Conservation (phyloP, 2,113 vertebrate species). For the Agapornis roseicollis region DNA sequence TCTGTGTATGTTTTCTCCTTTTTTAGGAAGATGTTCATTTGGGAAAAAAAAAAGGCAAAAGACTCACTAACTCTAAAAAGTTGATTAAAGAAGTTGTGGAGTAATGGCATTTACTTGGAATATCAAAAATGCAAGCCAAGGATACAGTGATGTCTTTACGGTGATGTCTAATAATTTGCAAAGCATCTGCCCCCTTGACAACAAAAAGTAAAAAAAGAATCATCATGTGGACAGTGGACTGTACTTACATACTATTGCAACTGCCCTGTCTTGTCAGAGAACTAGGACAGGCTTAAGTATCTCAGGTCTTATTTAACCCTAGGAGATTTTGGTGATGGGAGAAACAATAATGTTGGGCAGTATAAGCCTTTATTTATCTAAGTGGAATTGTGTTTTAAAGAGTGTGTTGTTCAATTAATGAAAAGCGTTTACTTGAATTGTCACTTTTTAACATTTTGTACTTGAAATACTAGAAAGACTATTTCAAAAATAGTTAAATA, state of each 20-base stretch:
- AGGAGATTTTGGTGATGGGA: background rate
- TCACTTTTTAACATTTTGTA: background rate
- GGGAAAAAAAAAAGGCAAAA: background rate
- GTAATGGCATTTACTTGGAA: background rate
- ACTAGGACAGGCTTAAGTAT: background rate
- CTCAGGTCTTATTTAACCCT: background rate
- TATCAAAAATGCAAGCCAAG: background rate
- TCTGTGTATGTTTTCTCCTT: background rate
- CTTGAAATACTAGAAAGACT: background rate
- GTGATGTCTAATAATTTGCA: background rate
- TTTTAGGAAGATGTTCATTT: background rate
- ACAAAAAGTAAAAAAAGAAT: background rate
- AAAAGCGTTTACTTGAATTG: background rate
- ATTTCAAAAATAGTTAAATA: background rate
- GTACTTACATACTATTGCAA: background rate
- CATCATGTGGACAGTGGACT: background rate
- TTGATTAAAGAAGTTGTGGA: background rate
- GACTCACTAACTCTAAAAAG: background rate
- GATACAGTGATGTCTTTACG: background rate
- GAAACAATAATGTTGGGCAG: background rate
- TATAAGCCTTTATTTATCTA: background rate
- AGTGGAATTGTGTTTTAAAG: background rate
- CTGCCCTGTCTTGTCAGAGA: background rate
- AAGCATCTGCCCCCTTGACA: background rate
- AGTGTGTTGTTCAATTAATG: background rate